These are phyloP conservation scores for Liopterus haemorrhoidalis DNA, from an alignment of 2,888 invertebrate genomes.

Conservation along the genomic window DNA sequence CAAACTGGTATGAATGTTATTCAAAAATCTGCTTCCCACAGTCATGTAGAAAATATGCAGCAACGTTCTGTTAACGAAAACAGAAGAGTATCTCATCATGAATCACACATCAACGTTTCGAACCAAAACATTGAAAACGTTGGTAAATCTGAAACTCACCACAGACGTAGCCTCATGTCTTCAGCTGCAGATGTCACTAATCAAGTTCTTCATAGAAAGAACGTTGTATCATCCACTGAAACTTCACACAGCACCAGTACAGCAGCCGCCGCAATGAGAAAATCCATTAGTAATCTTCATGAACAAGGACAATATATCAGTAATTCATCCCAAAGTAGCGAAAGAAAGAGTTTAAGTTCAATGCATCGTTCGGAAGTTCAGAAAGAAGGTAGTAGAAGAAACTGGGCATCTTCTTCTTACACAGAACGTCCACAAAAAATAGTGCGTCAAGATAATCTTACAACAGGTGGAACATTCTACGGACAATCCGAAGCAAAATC, in stretches of 20 bases:
- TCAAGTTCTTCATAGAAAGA: slow-evolving; percentile 71
- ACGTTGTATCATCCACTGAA: slow-evolving; percentile 61
- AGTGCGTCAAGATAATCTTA: slow-evolving; percentile 60
- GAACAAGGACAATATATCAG: slow-evolving; percentile 65
- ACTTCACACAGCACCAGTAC: slow-evolving; percentile 66
- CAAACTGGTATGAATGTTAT: too few relatives aligned
- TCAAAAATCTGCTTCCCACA: slow-evolving; percentile 8
- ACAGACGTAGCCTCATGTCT: slow-evolving; percentile 68
- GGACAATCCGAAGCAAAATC: slow-evolving; percentile 65
- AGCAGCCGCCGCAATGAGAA: slow-evolving; percentile 71
- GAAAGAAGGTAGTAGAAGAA: slow-evolving; percentile 46
- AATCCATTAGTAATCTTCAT: slow-evolving; percentile 72
- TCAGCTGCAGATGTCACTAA: slow-evolving; percentile 70
- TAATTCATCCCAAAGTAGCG: slow-evolving; percentile 60
- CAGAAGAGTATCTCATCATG: slow-evolving; percentile 23
- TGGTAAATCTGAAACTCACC: slow-evolving; percentile 44
- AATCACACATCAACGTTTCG: slow-evolving; percentile 28
- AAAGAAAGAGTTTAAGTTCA: slow-evolving; percentile 72
- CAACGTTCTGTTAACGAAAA: slow-evolving; percentile 34
- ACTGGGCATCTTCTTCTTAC: slow-evolving; percentile 47
- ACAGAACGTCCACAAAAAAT: slow-evolving; percentile 59
- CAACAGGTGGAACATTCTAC: slow-evolving; percentile 67
- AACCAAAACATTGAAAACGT: slow-evolving; percentile 25
- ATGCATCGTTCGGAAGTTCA: slow-evolving; percentile 62
- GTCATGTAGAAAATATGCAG: slow-evolving; percentile 2